Conservation (phyloP, 2,888 invertebrate species). For the Cancer borealis region DNA sequence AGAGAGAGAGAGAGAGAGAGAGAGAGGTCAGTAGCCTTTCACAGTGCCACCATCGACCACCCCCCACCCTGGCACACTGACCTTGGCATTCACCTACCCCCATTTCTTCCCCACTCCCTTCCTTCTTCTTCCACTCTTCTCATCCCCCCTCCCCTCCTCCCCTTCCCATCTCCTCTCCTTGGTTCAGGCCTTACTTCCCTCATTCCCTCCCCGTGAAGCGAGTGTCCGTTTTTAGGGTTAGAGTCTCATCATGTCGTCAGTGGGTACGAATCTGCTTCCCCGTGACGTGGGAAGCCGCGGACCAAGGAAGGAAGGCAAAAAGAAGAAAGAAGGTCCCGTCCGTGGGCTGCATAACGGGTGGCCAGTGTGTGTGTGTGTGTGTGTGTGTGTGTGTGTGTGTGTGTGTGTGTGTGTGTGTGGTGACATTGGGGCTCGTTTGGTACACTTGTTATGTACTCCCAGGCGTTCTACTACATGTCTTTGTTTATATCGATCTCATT, state of each 20-base stretch:
- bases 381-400: neutral
- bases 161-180: neutral
- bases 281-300: neutral
- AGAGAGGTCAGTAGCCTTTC: conserved; percentile 16
- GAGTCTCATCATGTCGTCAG: neutral
- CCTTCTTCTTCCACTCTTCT: neutral
- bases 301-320: neutral
- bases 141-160: neutral
- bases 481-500: neutral
- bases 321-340: neutral
- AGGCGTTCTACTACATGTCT: neutral
- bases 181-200: neutral
- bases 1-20: conserved; percentile 40
- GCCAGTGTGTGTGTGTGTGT: neutral
- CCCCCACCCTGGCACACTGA: neutral
- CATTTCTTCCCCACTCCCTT: conserved; percentile 33
- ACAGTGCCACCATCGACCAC: neutral
- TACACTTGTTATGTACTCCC: too few relatives aligned
- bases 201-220: neutral
- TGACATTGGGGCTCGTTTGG: too few relatives aligned
- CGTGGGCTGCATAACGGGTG: neutral
- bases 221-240: neutral
- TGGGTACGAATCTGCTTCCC: neutral
- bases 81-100: neutral
- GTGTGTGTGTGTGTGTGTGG: too few relatives aligned